Base-by-base conservation (phyloP, 2,113 vertebrate genomes). In the Cavia porcellus region DNA sequence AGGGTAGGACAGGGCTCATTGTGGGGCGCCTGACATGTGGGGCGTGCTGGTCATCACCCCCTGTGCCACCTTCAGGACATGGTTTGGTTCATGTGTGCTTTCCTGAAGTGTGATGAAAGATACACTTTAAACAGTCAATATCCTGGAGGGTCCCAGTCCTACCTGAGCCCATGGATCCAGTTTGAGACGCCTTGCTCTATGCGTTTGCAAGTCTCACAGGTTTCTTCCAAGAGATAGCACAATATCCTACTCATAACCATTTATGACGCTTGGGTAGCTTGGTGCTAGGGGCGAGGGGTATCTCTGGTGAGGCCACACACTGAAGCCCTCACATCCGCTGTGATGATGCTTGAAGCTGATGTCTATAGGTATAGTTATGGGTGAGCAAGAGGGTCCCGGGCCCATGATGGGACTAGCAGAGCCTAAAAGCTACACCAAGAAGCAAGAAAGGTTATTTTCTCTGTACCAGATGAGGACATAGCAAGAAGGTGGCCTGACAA, bases 11-110 rank as follows among this genome's bases (percentile, higher is more conserved):
- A 3, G 52, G 24, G 35, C n/a, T 28, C 28, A 3, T 0, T 0
- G 20, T 1, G 9, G 74, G 68, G 0, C 7, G 32, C 32, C 28
- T 45, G 0, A 4, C 52, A 4, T 3, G 0, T 19, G 28, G 11
- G 5, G 62, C 42, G 68, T 25, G 42, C 9, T 12, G 17, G 52
- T 17, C 3, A 30, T 20, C 64, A n/a, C 62, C 79, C 79, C 7
- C 25, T 55, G 12, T 57, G 20, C 45, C 87, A 45, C 3, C 20
- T 84, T 47, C 24, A 61, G 35, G 47, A 75, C 19, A 38, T 30
- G 28, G 30, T 32, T 28, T 10, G 47, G 91, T 7, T 57, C 52
- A 82, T 15, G 38, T 24, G 45, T 24, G 22, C 22, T 22, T 86
- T 90, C 86, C 11, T 6, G 30, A 68, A 87, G 70, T 17, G 12